A percentile compares a stretch with the other conserved stretches of the same genome.
Conservation (phyloP, 2,797 vertebrate species). For the Crenichthys baileyi region DNA sequence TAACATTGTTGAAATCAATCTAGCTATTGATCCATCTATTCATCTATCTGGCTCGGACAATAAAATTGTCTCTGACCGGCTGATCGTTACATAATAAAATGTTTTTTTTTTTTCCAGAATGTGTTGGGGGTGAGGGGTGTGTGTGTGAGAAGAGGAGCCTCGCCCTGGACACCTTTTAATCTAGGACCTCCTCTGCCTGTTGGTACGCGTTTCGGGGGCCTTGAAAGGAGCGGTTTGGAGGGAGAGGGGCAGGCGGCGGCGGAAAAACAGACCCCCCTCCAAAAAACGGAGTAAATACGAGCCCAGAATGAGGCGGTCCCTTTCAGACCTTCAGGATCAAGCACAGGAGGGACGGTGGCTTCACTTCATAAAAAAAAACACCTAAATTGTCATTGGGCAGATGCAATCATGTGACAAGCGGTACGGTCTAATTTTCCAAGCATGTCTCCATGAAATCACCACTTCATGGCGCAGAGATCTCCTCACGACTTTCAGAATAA, state of each 20-base stretch:
- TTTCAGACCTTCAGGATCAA: slow-evolving; percentile 97
- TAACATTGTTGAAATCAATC: no score
- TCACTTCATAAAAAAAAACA: slow-evolving; percentile 88
- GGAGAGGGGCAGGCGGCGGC: neutral
- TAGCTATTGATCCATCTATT: no score
- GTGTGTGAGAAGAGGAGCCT: neutral
- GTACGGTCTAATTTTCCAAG: slow-evolving; percentile 97
- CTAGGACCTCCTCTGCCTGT: neutral
- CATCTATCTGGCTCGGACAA: no score
- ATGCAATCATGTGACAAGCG: slow-evolving; percentile 99
- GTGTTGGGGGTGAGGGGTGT: neutral
- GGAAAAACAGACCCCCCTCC: neutral
- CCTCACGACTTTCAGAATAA: slow-evolving; percentile 90
- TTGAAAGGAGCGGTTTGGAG: neutral
- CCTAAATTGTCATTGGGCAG: slow-evolving; percentile 99
- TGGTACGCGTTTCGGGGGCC: neutral
- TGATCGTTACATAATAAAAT: neutral
- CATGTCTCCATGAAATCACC: slow-evolving; percentile 98
- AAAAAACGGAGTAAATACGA: slow-evolving; percentile 93
- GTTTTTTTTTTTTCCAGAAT: neutral
- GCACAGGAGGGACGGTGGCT: slow-evolving; percentile 97
- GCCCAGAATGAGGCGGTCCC: slow-evolving; percentile 95
- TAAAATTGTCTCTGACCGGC: neutral
- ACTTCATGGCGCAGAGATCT: slow-evolving; percentile 98
- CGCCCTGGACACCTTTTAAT: neutral